Base-by-base conservation (phyloP, 2,888 invertebrate species). In the Caenorhabditis virilis region DNA sequence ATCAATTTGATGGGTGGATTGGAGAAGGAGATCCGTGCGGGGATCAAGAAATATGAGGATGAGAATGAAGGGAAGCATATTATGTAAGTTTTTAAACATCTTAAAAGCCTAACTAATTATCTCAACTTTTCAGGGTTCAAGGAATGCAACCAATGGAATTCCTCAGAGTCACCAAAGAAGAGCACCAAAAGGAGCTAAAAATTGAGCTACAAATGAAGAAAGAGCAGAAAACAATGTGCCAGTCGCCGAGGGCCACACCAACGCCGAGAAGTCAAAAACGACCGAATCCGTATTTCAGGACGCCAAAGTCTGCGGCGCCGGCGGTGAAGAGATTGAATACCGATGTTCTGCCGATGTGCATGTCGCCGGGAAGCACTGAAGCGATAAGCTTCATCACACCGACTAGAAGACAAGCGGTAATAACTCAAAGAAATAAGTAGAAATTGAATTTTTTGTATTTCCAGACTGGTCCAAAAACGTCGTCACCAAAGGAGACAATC, bases 361-460 rank as follows among this genome's bases (percentile, higher is more conserved):
- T 52, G 48, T 62, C 62, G 0, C 62, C 62, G 2, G 56, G 30
- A 2, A 57, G 55, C 3, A 52, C 62, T 15, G 62, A 62, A 45
- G 49, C 48, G 18, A 41, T 62, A 41, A 57, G 56, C n/a, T 62
- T 62, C 41, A 62, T 62, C 33, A 62, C 62, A 4, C 56, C 62
- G 15, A 53, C 52, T 16, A 41, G 61, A 6, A 38, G 35, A 51
- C 55, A 27, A 20, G 18, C 33, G 13, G 42, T 30, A 30, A 9
- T 9, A 6, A 30, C 30, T 30, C 13, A 9, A 9, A 9, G 6
- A 38, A 38, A 38, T 38, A 38, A 11, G 7, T 7, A 11, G 9
- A 38, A 38, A 38, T 6, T 16, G 6, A 11, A 6, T 11, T 30
- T 30, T 9, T 9, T 30, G 6, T 11, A 11, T 38, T n/a, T 38